Base-by-base conservation (phyloP, 37 sponge, comb jelly and placozoan species). In the Beroe ovata region DNA sequence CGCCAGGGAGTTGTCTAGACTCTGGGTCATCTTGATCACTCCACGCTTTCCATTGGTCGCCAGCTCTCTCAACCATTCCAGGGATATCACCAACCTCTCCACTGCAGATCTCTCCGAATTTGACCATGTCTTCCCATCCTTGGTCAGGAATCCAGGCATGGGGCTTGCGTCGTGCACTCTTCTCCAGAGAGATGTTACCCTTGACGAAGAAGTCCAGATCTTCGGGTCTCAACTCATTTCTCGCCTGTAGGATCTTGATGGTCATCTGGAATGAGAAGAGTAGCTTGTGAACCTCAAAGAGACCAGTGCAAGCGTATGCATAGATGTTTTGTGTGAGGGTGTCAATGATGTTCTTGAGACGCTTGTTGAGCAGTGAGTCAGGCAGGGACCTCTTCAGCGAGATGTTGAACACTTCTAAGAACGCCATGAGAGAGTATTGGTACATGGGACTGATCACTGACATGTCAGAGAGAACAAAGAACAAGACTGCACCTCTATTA, bases 241-340 rank as follows among this genome's bases (percentile, higher is more conserved):
- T 94, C 32, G 95, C 95, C 60, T 98, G 94, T 58, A 90, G 94
- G n/a, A 97, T 95, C 92, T 96, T 98, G 60, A 95, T 94, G 0
- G 99, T 94, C 99, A 98, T 96, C 64, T 94, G 92, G 81, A 98
- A 98, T 26, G 99, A 98, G 93, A 98, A 98, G 30, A 98, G 92
- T 28, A 98, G 90, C 89, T 98, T 98, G 93, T 98, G 96, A n/a
- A 62, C 77, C 88, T 98, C 99, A 89, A 98, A 98, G 89, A 98
- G 71, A 88, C 98, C 96, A 32, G 99, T 98, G 72, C 99, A 98
- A n/a, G 99, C 96, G 89, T 98, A 98, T 60, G 93, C 91, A 92
- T 98, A 98, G 28, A 98, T 93, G 88, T 98, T 98, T 77, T 89
- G 81, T 0, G 96, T 94, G 29, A 98, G 93, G 21, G 99, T 98